Evolutionary conservation across 1,140 invertebrate genomes (phyloP), one percentile per base, ranked within the genome.

Genomic region (Sycophila sp.): DNA sequence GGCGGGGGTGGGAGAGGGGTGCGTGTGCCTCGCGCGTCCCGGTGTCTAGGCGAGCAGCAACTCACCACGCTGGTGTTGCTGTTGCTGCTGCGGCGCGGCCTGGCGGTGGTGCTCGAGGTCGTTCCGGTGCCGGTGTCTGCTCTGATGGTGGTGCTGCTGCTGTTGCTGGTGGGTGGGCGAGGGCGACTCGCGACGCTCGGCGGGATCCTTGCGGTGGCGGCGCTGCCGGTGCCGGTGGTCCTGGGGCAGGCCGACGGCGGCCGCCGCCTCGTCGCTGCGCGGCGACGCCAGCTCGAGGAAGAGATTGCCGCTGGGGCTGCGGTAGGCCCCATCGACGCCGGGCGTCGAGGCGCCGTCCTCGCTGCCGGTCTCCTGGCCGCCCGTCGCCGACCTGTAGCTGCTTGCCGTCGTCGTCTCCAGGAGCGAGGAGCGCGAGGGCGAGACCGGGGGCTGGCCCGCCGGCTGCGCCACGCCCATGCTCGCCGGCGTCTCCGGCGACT

Each of bases 61-160:
- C 91, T 92, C 89, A 91, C 90, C 90, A 82, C 90, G 88, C 75
- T 87, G 82, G 76, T 83, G 79, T 76, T 79, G 88, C 83, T 87
- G 89, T 79, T 89, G 81, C 49, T 80, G 77, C 15, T 77, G 79
- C n/a, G n/a, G n/a, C n/a, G n/a, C n/a, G n/a, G n/a, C n/a, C 30
- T 77, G 79, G n/a, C 80, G 79, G 40, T 77, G 77, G 1, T 76
- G 77, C 10, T 76, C 71, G 78, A 24, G 80, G 78, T 42, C 77
- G 17, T 59, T 32, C 15, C 66, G 71, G 5, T 76, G 74, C 8
- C 76, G 78, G 47, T 74, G 71, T 32, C 68, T 40, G 28, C 55
- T 60, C 40, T 77, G 76, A n/a, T n/a, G n/a, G 11, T 76, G 74
- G 10, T 76, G 74, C 24, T 72, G 76, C 58, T 76, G 76, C 42